A percentile compares a stretch with the other conserved stretches of the same genome.
Conservation (phyloP, 2,888 invertebrate genomes). For the Alentia gelatinosa region DNA sequence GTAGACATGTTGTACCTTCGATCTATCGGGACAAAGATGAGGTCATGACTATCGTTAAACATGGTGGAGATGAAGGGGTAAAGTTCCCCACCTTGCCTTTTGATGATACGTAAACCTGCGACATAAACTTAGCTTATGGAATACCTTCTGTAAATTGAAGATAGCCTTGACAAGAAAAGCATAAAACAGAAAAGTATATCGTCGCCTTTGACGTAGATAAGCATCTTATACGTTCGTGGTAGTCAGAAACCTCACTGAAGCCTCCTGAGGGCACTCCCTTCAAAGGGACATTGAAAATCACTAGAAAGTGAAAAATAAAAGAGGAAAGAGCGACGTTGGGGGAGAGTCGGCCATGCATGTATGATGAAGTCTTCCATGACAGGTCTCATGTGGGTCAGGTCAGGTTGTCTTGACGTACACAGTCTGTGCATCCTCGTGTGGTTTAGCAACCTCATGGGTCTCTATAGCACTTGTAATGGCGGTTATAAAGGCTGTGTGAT, state of each 20-base stretch:
- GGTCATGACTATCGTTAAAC: too few relatives aligned
- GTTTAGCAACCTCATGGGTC: not conserved
- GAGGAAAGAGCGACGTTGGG: not conserved
- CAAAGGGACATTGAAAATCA: not conserved
- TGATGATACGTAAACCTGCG: not conserved
- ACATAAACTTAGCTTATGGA: not conserved
- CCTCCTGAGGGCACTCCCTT: not conserved
- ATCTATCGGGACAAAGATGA: too few relatives aligned
- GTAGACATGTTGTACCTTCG: too few relatives aligned
- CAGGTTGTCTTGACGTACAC: too few relatives aligned
- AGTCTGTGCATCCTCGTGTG: not conserved
- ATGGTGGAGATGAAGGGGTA: too few relatives aligned
- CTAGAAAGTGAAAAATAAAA: not conserved
- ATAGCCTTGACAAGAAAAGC: too few relatives aligned
- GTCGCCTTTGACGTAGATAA: not conserved
- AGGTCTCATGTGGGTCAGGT: too few relatives aligned
- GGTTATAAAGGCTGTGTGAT: not conserved
- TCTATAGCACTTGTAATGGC: not conserved
- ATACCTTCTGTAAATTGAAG: not conserved
- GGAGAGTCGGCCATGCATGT: not conserved
- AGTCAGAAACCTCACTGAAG: not conserved
- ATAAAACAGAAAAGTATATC: slow-evolving; percentile 17
- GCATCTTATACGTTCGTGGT: not conserved
- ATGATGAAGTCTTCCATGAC: slow-evolving; percentile 1
- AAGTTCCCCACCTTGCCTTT: too few relatives aligned